These are phyloP conservation scores for Corapipo altera DNA, from an alignment of 2,113 vertebrate species.

Conservation along the genomic window DNA sequence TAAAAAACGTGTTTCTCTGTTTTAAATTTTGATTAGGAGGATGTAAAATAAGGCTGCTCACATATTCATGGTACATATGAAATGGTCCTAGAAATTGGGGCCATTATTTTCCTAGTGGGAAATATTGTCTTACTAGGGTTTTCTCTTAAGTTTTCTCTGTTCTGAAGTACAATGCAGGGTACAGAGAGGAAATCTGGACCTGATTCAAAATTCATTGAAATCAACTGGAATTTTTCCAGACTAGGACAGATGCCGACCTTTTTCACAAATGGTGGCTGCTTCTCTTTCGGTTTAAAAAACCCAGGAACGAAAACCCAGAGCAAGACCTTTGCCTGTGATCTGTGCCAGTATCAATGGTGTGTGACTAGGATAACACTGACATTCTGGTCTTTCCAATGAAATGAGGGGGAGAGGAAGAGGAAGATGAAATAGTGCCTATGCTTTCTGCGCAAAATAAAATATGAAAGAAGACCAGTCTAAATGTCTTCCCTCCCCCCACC, in stretches of 20 bases:
- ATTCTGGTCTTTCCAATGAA: not conserved
- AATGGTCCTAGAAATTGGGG: not conserved
- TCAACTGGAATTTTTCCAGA: not conserved
- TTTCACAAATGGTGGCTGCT: not conserved
- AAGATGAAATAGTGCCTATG: not conserved
- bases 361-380: not conserved
- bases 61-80: not conserved
- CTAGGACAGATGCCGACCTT: not conserved
- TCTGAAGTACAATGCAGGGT: not conserved
- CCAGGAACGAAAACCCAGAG: not conserved
- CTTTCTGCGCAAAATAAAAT: not conserved
- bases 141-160: not conserved
- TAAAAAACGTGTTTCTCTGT: not conserved
- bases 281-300: not conserved
- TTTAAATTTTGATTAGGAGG: not conserved
- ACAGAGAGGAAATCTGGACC: not conserved
- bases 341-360: not conserved
- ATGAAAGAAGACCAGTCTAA: not conserved
- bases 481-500: not conserved
- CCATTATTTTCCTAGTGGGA: not conserved
- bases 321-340: not conserved
- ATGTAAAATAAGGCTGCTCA: not conserved
- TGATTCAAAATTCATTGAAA: not conserved
- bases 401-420: not conserved
- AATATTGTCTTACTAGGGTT: not conserved